Evolutionary conservation across 2,888 invertebrate genomes (phyloP), one percentile per base, ranked within the genome.

Genomic region (Slavum lentiscoides): DNA sequence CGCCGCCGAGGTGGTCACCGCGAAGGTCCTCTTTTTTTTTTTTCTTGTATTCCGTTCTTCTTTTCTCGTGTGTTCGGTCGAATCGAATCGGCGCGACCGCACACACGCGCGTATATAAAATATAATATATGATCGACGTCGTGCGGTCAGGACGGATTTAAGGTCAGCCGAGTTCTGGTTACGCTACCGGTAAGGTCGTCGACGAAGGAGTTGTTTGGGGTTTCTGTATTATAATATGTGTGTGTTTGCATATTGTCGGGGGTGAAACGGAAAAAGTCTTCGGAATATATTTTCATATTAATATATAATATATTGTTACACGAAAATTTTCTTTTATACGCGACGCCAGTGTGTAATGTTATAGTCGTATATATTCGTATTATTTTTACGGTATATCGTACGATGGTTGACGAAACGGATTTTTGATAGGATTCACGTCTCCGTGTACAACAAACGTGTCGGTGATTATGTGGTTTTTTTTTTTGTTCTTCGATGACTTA

Each of bases 391-490:
- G n/a, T n/a, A 30, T 30, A 30, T 30, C 30, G 30, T 30, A 30
- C 30, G 4, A 1, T 30, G n/a, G n/a, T n/a, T 39, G 21, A 80
- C 55, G 37, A 69, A 69, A 61, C 37, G 80, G 70, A 80, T 80
- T 80, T 80, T 72, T 30, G 70, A 80, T 80, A 72, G 80, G 80
- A 80, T 80, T 80, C 77, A 70, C 77, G 30, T 30, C 2, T 30
- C 2, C 30, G 4, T n/a, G n/a, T n/a, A n/a, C n/a, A n/a, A n/a
- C n/a, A n/a, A n/a, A n/a, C n/a, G 62, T 53, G 69, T 62, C 70
- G 70, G 55, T 72, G 80, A 72, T 80, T 80, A 64, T 72, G 80
- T 64, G 80, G 80, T 80, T 80, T 76, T 30, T 68, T 53, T 67
- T n/a, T 67, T 75, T 43, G 59, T 76, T 76, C 59, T 49, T 69